Evolutionary conservation across 2,113 vertebrate species (phyloP).

Genomic region (Gambusia affinis): DNA sequence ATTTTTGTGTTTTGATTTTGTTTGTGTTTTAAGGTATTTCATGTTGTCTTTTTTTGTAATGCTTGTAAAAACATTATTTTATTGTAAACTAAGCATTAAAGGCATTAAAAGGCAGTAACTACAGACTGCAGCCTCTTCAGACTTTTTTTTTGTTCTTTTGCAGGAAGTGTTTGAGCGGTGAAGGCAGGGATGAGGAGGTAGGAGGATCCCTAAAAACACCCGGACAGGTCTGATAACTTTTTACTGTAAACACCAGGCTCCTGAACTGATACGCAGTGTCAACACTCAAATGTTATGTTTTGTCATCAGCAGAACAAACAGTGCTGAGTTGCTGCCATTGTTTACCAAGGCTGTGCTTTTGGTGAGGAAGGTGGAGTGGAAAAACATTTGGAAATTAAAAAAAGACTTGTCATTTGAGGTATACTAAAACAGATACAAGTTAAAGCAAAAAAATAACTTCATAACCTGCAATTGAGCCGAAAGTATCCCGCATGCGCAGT

Average conservation of each 20-base stretch:
- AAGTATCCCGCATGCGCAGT: too few species aligned
- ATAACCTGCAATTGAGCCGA: too few species aligned
- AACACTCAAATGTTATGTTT: conserved; percentile 69
- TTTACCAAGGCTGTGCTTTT: neutral
- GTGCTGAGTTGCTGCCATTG: conserved; percentile 33
- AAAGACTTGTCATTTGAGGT: too few species aligned
- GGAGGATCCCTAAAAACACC: conserved; percentile 25
- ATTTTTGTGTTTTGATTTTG: too few species aligned
- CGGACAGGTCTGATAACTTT: conserved; percentile 67
- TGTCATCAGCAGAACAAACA: conserved; percentile 66
- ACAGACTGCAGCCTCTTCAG: neutral
- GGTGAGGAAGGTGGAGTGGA: too few species aligned
- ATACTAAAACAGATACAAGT: too few species aligned
- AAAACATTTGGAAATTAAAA: too few species aligned
- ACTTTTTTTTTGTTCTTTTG: neutral
- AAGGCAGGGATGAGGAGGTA: neutral
- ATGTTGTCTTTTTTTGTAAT: too few species aligned
- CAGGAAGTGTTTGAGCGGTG: neutral
- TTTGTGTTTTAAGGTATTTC: too few species aligned
- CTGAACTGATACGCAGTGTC: conserved; percentile 52
- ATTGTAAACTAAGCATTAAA: too few species aligned
- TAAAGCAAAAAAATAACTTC: too few species aligned
- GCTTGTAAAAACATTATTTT: too few species aligned
- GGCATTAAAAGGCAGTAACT: neutral
- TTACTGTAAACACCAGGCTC: conserved; percentile 62